phyloP scores from a whole-genome alignment of 2,797 vertebrate genomes.

The Myotis myotis region DNA sequence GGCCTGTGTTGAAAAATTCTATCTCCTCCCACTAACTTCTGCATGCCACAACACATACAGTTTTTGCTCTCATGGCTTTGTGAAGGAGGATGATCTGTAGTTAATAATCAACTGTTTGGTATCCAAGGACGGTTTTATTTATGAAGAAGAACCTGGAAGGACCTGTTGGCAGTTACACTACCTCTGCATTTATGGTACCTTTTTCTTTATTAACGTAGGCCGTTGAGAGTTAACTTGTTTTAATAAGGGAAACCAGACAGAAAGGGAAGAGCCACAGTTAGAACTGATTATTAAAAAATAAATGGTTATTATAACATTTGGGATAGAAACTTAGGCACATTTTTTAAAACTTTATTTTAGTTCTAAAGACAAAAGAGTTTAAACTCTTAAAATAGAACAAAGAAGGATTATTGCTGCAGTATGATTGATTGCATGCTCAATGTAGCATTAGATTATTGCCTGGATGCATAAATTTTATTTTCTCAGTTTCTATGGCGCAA shows the following conservation, averaged over 20 bases:
- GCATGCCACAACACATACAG: constrained; percentile 8
- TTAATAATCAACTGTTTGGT: constrained; percentile 62
- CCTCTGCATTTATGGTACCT: constrained; percentile 23
- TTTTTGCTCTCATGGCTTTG: constrained; percentile 26
- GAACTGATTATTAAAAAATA: constrained; percentile 22
- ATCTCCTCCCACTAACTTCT: neutral
- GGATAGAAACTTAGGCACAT: neutral
- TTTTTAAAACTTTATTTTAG: neutral
- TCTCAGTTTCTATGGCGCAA: neutral
- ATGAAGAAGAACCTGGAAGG: constrained; percentile 39
- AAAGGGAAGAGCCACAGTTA: constrained; percentile 22
- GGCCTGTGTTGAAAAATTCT: constrained; percentile 40
- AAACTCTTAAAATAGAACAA: constrained; percentile 22
- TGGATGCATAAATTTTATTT: constrained; percentile 44
- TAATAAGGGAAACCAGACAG: neutral
- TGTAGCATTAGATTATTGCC: constrained; percentile 12
- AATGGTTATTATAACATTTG: constrained; percentile 37
- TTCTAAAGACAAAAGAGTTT: constrained; percentile 36
- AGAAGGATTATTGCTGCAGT: neutral
- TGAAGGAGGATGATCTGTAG: constrained; percentile 16
- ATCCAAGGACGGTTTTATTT: constrained; percentile 49
- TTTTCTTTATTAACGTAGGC: neutral
- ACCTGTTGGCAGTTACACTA: constrained; percentile 49
- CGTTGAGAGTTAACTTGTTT: constrained; percentile 50
- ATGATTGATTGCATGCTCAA: neutral